Percentiles rank a stretch among this genome's conserved stretches.
Conservation (phyloP, 1,140 invertebrate genomes). For the Lepidurus arcticus region DNA sequence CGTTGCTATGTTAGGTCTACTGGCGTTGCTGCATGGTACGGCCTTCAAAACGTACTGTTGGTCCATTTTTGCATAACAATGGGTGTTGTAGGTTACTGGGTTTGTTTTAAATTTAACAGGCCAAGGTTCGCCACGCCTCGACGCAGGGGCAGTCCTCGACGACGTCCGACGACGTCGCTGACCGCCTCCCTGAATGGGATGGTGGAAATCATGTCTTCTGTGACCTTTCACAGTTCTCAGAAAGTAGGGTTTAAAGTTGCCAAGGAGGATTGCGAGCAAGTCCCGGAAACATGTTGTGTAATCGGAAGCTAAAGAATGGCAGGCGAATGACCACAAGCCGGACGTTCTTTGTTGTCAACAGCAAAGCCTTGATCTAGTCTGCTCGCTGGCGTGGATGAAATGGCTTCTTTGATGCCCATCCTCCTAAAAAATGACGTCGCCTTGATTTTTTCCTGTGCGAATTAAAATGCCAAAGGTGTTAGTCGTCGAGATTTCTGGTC, state of each 20-base stretch:
- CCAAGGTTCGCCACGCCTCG: slow-evolving; percentile 13
- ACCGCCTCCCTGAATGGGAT: neutral
- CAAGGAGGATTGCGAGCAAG: neutral
- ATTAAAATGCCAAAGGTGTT: too few relatives aligned
- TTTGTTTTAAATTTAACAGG: neutral
- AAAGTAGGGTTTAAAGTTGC: neutral
- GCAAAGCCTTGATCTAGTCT: slow-evolving; percentile 11
- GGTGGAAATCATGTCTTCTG: neutral
- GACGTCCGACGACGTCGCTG: neutral
- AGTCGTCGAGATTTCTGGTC: too few relatives aligned
- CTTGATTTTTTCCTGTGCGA: too few relatives aligned
- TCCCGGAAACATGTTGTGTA: neutral
- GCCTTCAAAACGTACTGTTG: neutral
- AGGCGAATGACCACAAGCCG: slow-evolving; percentile 16
- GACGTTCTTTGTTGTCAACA: neutral
- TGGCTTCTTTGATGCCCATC: neutral
- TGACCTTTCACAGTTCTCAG: neutral
- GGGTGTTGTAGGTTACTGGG: neutral
- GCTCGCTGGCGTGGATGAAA: neutral
- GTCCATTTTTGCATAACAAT: neutral
- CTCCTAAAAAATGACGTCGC: neutral
- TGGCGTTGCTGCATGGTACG: neutral
- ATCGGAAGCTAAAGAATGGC: slow-evolving; percentile 7
- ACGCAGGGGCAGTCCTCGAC: neutral
- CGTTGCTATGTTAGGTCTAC: too few relatives aligned